Percentiles rank a stretch among this genome's conserved stretches.
Conservation (phyloP, 2,113 vertebrate species). For the Mus pahari region DNA sequence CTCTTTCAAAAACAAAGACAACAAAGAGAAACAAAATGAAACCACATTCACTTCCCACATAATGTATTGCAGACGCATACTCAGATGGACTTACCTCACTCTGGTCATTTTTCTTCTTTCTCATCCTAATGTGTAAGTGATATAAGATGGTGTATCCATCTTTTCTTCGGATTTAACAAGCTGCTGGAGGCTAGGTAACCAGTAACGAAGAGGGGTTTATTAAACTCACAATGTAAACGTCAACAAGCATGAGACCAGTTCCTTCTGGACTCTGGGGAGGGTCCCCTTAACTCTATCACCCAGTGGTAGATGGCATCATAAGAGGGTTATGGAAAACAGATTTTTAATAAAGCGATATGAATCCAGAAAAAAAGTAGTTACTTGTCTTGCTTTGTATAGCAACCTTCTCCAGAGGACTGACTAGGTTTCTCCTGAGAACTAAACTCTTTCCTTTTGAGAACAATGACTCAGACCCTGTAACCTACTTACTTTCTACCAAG, state of each 20-base stretch:
- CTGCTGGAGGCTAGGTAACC: background rate
- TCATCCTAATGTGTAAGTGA: background rate
- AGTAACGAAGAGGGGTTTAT: background rate
- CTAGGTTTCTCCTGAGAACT: background rate
- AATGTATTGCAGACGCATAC: background rate
- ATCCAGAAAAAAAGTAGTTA: background rate
- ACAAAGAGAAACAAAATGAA: background rate
- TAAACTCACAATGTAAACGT: background rate
- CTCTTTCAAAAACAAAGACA: background rate
- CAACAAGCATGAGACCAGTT: background rate
- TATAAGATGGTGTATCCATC: background rate
- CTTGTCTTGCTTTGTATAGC: background rate
- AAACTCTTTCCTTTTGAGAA: background rate
- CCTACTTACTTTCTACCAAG: background rate
- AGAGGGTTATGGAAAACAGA: background rate
- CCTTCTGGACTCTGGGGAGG: background rate
- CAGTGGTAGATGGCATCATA: background rate
- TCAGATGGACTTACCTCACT: background rate
- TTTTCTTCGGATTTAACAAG: background rate
- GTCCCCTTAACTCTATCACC: background rate
- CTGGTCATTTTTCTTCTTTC: conserved; percentile 22
- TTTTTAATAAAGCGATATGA: background rate
- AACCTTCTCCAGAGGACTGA: background rate
- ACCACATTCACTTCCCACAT: background rate
- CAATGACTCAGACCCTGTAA: background rate